Percentiles rank a stretch among this genome's conserved stretches.
Evolutionary conservation across 2,113 vertebrate genomes (phyloP).

Genomic region (Sciurus niger): DNA sequence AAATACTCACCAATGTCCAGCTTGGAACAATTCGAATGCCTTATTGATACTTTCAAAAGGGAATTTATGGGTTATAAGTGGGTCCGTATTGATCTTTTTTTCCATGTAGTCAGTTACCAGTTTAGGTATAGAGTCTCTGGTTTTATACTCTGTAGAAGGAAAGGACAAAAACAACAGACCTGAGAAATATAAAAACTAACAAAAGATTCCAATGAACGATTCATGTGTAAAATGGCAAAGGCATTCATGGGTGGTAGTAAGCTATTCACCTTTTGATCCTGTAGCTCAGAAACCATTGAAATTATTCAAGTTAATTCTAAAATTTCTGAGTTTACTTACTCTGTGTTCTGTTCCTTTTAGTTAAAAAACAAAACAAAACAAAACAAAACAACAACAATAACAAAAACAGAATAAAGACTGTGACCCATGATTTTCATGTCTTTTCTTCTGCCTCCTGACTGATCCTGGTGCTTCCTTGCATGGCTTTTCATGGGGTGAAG

Average conservation of each 20-base stretch:
- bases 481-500: not conserved
- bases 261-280: not conserved
- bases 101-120: constrained; percentile 51
- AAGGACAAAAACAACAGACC: not conserved
- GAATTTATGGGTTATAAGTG: constrained; percentile 49
- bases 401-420: not conserved
- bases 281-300: not conserved
- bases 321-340: not conserved
- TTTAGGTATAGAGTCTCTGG: not conserved
- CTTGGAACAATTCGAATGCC: constrained; percentile 55
- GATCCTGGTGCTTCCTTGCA: not conserved
- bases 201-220: not conserved
- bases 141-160: constrained; percentile 57
- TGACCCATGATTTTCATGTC: not conserved
- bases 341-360: not conserved
- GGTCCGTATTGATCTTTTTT: constrained; percentile 27
- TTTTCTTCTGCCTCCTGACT: not conserved
- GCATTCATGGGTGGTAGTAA: not conserved
- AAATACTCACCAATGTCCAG: constrained; percentile 40
- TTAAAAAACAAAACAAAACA: too few species aligned
- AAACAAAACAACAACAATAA: too few species aligned
- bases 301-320: not conserved
- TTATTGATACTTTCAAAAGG: constrained; percentile 68
- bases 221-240: not conserved
- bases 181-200: not conserved